These are phyloP conservation scores for Aporrectodea caliginosa DNA, from an alignment of 1,140 invertebrate species.

Conservation along the genomic window DNA sequence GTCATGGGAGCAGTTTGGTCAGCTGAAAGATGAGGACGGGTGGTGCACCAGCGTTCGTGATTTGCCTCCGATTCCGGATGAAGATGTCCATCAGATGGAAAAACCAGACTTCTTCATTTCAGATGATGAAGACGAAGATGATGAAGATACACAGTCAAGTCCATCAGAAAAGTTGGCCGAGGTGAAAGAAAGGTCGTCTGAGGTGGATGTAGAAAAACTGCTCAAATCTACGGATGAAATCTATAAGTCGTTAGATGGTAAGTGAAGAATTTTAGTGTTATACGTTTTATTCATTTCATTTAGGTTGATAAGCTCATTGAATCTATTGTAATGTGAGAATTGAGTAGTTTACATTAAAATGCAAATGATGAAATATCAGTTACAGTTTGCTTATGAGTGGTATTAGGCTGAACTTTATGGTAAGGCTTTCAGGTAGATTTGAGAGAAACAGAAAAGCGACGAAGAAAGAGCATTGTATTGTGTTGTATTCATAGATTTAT, in stretches of 20 bases:
- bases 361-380: no score
- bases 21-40: background rate
- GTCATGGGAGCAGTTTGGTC: background rate
- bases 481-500: no score
- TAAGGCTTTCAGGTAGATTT: no score
- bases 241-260: background rate
- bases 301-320: no score
- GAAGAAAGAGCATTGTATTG: no score
- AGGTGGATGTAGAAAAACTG: background rate
- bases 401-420: no score
- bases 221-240: background rate
- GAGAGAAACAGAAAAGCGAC: no score
- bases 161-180: background rate
- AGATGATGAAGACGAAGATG: background rate
- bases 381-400: no score
- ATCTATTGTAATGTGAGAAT: no score
- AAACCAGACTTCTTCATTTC: background rate
- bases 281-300: no score
- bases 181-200: background rate
- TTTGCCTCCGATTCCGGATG: background rate
- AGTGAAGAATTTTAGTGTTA: no score
- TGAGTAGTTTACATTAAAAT: no score
- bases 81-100: background rate
- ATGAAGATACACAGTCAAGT: background rate
- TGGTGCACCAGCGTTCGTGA: background rate